Evolutionary conservation across 2,888 invertebrate genomes (phyloP).

Genomic region (Drosophila monieri): DNA sequence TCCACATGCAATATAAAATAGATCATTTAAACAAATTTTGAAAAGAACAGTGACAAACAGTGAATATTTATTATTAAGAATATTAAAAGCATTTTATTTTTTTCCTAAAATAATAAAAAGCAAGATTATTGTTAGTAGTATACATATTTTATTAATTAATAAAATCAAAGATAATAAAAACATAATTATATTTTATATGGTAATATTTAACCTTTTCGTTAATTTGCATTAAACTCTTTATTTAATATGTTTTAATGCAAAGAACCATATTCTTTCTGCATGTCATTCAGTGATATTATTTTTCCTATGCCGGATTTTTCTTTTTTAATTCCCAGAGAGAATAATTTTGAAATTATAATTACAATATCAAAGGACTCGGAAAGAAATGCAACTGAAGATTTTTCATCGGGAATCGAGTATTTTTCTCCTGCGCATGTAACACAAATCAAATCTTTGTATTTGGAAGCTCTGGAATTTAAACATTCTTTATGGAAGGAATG

Average conservation of each 20-base stretch:
- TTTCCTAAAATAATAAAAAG: too few relatives aligned
- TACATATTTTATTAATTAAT: too few relatives aligned
- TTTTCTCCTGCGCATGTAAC: conserved; percentile 7
- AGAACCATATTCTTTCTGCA: not conserved
- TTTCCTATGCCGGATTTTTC: not conserved
- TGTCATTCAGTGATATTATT: not conserved
- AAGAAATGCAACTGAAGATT: not conserved
- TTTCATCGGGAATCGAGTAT: not conserved
- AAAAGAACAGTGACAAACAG: too few relatives aligned
- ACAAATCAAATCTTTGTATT: conserved; percentile 9
- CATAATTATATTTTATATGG: too few relatives aligned
- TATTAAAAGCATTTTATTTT: too few relatives aligned
- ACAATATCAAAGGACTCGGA: not conserved
- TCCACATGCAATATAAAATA: too few relatives aligned
- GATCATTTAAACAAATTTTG: too few relatives aligned
- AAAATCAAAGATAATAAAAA: too few relatives aligned
- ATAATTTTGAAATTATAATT: not conserved
- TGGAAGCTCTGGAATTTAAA: conserved; percentile 31
- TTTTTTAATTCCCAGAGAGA: not conserved
- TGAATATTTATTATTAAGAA: too few relatives aligned
- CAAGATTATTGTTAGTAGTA: too few relatives aligned
- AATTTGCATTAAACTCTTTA: not conserved
- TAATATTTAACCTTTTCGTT: too few relatives aligned
- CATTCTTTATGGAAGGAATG: conserved; percentile 75
- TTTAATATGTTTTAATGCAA: not conserved